Evolutionary conservation across 2,113 vertebrate species (phyloP).

Genomic region (Paralichthys olivaceus): DNA sequence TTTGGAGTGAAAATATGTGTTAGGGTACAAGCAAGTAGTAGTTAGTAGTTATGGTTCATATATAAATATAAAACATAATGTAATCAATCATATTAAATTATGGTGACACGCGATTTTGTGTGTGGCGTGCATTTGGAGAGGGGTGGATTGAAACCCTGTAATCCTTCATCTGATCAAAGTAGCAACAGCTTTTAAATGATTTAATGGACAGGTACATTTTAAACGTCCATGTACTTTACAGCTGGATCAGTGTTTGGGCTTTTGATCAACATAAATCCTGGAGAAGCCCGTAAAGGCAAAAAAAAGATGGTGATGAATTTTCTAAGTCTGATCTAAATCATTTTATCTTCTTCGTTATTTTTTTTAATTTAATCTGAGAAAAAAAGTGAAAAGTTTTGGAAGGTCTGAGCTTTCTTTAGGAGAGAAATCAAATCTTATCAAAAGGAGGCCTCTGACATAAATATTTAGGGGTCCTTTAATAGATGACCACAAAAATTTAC

Average conservation of each 20-base stretch:
- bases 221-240: slow-evolving; percentile 56
- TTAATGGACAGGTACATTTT: slow-evolving; percentile 72
- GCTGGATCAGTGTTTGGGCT: slow-evolving; percentile 21
- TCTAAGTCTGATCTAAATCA: not conserved
- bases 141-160: slow-evolving; percentile 76
- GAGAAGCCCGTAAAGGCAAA: not conserved
- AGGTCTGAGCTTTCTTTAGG: no score
- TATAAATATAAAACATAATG: not conserved
- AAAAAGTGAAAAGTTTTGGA: no score
- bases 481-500: no score
- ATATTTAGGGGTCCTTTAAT: no score
- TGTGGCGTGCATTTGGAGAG: not conserved
- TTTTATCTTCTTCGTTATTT: not conserved
- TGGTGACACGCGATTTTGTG: not conserved
- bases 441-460: no score
- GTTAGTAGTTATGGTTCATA: no score
- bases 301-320: not conserved
- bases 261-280: not conserved
- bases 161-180: slow-evolving; percentile 84
- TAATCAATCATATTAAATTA: not conserved
- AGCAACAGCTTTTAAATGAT: slow-evolving; percentile 81
- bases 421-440: no score
- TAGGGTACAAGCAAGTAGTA: not conserved
- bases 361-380: not conserved
- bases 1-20: not conserved